phyloP scores from a whole-genome alignment of 2,113 vertebrate species.

The Oreocharis arfaki region DNA sequence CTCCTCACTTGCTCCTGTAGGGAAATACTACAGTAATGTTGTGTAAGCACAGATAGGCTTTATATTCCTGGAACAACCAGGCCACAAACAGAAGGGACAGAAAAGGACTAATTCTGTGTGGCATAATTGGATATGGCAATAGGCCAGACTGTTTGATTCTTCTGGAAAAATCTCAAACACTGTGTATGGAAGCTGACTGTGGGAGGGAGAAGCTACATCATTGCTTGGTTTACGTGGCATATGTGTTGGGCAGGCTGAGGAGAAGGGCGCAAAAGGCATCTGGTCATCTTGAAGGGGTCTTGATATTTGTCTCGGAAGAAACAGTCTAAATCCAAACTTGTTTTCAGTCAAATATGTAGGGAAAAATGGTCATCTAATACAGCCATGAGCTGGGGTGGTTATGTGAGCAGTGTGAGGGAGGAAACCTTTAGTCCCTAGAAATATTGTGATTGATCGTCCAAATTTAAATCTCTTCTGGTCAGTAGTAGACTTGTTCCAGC shows the following conservation, averaged over 20 bases:
- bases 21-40: not conserved
- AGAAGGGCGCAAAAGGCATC: not conserved
- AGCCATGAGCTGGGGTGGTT: not conserved
- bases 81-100: conserved; percentile 8
- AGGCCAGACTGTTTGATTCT: not conserved
- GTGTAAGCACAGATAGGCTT: not conserved
- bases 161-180: not conserved
- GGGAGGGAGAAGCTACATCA: not conserved
- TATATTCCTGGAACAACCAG: not conserved
- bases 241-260: not conserved
- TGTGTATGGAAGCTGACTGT: not conserved
- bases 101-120: not conserved
- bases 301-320: not conserved
- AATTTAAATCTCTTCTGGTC: not conserved
- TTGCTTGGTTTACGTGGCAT: not conserved
- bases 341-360: not conserved
- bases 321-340: not conserved
- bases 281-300: not conserved
- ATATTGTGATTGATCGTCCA: not conserved
- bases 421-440: not conserved
- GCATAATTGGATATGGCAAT: not conserved
- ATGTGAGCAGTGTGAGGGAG: not conserved
- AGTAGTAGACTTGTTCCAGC: not conserved
- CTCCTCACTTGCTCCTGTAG: not conserved
- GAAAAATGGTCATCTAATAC: not conserved